Evolutionary conservation across 2,888 invertebrate genomes (phyloP).

Genomic region (Xestoiulus laeticollis): DNA sequence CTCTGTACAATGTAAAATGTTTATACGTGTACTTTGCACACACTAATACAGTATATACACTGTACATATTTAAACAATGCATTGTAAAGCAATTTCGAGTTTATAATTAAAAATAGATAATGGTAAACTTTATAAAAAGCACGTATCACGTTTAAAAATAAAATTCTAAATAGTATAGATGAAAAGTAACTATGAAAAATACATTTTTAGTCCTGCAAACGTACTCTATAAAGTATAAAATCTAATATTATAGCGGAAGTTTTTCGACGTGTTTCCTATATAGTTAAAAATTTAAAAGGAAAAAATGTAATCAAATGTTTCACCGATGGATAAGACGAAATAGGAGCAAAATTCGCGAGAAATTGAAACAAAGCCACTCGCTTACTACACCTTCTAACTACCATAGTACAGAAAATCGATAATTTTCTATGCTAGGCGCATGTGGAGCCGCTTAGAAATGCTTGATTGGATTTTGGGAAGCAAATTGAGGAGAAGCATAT

Average conservation of each 20-base stretch:
- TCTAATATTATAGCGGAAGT: not conserved
- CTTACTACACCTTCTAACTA: constrained; percentile 17
- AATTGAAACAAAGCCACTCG: not conserved
- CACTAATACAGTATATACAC: no score
- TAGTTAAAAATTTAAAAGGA: not conserved
- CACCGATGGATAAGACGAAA: not conserved
- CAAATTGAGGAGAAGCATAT: not conserved
- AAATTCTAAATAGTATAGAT: no score
- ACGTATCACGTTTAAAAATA: no score
- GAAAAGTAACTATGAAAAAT: no score
- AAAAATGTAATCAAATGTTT: not conserved
- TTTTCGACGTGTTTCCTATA: not conserved
- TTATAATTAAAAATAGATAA: no score
- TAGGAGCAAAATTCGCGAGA: not conserved
- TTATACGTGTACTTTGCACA: no score
- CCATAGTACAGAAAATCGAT: not conserved
- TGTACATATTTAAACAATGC: no score
- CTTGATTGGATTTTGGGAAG: constrained; percentile 29
- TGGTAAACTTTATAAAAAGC: no score
- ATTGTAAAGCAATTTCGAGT: no score
- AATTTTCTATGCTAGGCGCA: not conserved
- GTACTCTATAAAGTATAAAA: no score
- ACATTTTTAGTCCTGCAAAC: no score
- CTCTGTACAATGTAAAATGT: no score
- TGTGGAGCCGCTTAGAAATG: constrained; percentile 1